Evolutionary conservation across 2,113 vertebrate genomes (phyloP).

Genomic region (Pygoscelis antarcticus): DNA sequence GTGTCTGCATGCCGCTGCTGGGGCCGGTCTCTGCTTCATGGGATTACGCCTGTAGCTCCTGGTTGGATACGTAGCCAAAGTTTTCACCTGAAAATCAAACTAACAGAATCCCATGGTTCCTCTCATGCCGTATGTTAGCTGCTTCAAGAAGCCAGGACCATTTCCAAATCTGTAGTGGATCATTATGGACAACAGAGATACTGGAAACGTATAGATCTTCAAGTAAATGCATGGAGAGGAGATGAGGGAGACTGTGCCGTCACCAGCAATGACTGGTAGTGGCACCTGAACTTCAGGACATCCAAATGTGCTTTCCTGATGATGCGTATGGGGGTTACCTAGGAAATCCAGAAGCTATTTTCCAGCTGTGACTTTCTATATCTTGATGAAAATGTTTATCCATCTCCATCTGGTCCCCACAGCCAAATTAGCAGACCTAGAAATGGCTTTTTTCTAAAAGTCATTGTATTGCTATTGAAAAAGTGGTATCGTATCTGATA

Average conservation of each 20-base stretch:
- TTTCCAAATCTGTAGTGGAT: neutral
- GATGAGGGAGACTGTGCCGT: neutral
- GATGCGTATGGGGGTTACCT: neutral
- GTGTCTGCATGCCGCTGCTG: neutral
- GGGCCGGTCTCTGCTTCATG: neutral
- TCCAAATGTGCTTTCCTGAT: neutral
- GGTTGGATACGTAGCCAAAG: neutral
- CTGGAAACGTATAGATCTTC: neutral
- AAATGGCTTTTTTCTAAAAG: neutral
- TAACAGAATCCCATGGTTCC: neutral
- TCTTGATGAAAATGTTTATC: neutral
- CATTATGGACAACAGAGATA: neutral
- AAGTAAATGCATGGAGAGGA: neutral
- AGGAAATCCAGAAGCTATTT: neutral
- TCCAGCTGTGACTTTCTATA: neutral
- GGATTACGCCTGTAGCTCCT: neutral
- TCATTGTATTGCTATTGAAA: neutral
- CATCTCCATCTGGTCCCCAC: neutral
- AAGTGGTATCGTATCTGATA: neutral
- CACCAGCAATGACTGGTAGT: neutral
- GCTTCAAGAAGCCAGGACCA: neutral
- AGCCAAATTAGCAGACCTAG: neutral
- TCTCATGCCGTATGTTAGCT: neutral
- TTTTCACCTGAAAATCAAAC: slow-evolving; percentile 7
- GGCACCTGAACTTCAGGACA: neutral